A percentile compares a stretch with the other conserved stretches of the same genome.
phyloP scores from a whole-genome alignment of 1,140 invertebrate genomes.

The Ceratina japonica region DNA sequence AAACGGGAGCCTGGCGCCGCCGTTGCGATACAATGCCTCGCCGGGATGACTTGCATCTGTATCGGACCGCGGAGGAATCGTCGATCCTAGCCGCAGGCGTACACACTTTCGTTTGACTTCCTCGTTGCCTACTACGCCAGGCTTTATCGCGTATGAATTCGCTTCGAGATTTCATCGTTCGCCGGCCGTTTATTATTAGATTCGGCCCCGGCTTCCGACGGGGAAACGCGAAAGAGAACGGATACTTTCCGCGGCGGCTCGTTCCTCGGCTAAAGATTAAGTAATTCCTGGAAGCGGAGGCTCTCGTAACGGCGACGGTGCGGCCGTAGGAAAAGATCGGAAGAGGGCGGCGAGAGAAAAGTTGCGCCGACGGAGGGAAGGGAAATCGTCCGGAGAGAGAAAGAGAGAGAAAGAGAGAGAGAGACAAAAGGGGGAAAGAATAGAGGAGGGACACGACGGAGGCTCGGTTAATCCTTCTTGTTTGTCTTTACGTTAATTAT shows the following conservation, averaged over 20 bases:
- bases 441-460: slow-evolving; percentile 37
- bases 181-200: slow-evolving; percentile 31
- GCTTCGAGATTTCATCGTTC: slow-evolving; percentile 42
- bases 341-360: background rate
- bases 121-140: slow-evolving; percentile 15
- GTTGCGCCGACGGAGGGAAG: background rate
- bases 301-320: background rate
- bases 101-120: slow-evolving; percentile 54
- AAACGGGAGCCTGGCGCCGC: slow-evolving; percentile 79
- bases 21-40: slow-evolving; percentile 75
- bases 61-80: slow-evolving; percentile 66
- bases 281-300: background rate
- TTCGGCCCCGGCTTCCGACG: background rate
- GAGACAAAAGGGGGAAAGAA: slow-evolving; percentile 37
- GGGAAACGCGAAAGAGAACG: background rate
- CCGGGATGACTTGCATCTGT: slow-evolving; percentile 77
- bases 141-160: slow-evolving; percentile 40
- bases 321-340: background rate
- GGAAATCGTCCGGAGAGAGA: background rate
- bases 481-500: slow-evolving; percentile 81
- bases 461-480: slow-evolving; percentile 74
- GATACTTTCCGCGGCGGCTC: background rate
- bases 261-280: background rate
- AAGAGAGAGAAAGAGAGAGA: too few species aligned
- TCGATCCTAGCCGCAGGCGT: slow-evolving; percentile 72